Conservation (phyloP, 1,140 invertebrate genomes). For the Araneus ventricosus region DNA sequence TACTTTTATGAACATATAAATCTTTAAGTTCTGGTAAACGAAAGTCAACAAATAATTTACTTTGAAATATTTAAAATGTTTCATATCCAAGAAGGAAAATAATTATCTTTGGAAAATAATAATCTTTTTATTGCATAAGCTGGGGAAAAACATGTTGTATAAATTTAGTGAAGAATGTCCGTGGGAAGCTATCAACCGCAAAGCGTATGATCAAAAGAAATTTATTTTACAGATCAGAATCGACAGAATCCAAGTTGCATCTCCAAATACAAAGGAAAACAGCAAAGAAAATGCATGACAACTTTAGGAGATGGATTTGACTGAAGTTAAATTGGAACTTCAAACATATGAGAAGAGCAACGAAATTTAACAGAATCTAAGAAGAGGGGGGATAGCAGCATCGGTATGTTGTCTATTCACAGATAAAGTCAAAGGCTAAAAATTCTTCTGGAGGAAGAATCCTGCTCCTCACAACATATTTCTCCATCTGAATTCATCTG, state of each 20-base stretch:
- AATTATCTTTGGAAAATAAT: too few relatives aligned
- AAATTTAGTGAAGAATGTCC: too few relatives aligned
- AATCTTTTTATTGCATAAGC: too few relatives aligned
- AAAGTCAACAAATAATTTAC: too few relatives aligned
- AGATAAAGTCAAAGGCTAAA: conserved; percentile 46
- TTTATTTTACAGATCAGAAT: neutral
- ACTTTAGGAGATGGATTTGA: neutral
- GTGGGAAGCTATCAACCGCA: too few relatives aligned
- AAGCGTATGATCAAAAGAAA: too few relatives aligned
- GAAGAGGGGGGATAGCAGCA: neutral
- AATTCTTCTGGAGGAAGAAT: neutral
- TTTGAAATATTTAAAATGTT: too few relatives aligned
- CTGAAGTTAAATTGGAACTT: neutral
- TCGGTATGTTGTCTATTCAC: conserved; percentile 27
- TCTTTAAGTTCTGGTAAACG: too few relatives aligned
- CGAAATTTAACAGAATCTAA: neutral
- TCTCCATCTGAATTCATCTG: conserved; percentile 47
- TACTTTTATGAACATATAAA: too few relatives aligned
- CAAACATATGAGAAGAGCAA: neutral
- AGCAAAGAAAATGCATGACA: neutral
- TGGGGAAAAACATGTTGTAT: too few relatives aligned
- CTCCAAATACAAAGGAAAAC: neutral
- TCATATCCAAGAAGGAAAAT: too few relatives aligned
- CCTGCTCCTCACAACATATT: conserved; percentile 32
- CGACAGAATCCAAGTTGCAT: neutral